These are phyloP conservation scores for Varroa destructor DNA, from an alignment of 1,140 invertebrate species.

Conservation along the genomic window DNA sequence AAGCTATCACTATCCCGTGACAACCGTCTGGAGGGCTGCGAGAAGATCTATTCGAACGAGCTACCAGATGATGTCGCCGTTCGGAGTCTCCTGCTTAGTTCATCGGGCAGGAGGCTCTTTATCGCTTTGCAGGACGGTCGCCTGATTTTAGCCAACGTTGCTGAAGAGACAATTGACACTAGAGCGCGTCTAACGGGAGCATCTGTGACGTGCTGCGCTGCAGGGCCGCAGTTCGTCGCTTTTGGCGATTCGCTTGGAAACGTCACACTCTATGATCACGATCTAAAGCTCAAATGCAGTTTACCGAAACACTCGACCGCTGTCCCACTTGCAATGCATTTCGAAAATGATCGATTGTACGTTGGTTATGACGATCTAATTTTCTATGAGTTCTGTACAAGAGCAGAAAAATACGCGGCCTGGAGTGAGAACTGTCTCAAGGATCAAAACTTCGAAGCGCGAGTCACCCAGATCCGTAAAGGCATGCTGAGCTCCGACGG, in stretches of 20 bases:
- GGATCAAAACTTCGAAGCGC: not conserved
- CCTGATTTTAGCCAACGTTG: constrained; percentile 2
- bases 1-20: constrained; percentile 10
- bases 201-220: not conserved
- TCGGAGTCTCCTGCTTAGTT: not conserved
- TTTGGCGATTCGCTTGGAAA: not conserved
- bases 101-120: not conserved
- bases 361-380: constrained; percentile 17
- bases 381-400: constrained; percentile 23
- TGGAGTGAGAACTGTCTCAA: constrained; percentile 20
- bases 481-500: constrained; percentile 10
- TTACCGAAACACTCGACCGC: not conserved
- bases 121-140: not conserved
- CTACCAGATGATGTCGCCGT: not conserved
- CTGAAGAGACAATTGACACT: constrained; percentile 19
- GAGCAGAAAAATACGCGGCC: not conserved
- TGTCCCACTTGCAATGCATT: not conserved
- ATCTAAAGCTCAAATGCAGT: constrained; percentile 6
- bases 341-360: constrained; percentile 15
- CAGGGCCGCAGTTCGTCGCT: not conserved
- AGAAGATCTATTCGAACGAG: constrained; percentile 3
- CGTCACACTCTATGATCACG: constrained; percentile 9
- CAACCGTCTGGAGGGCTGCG: not conserved
- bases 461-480: constrained; percentile 7
- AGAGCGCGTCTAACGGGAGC: not conserved